Conservation (phyloP, 2,888 invertebrate species). For the Drosophila pegasa region DNA sequence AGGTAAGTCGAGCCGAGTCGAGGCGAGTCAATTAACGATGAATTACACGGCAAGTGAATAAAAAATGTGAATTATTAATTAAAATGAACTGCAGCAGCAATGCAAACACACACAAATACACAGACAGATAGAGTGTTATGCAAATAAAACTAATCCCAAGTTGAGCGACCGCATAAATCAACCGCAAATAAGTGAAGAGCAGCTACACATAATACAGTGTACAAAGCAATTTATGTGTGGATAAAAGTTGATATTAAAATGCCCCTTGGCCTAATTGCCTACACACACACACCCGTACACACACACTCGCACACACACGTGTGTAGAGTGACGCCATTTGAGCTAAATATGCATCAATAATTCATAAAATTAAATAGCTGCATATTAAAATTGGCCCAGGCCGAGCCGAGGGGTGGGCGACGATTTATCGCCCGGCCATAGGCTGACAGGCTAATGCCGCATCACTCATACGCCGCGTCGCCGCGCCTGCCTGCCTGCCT, state of each 20-base stretch:
- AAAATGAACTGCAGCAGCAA: constrained; percentile 63
- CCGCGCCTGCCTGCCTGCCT: constrained; percentile 8
- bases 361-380: constrained; percentile 73
- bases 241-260: constrained; percentile 30
- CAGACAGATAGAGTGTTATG: constrained; percentile 13
- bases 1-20: constrained; percentile 54
- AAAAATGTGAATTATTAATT: constrained; percentile 60
- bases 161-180: constrained; percentile 77
- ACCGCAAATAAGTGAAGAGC: constrained; percentile 59
- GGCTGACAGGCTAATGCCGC: constrained; percentile 45
- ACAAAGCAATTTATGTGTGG: constrained; percentile 26
- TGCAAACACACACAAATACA: constrained; percentile 9
- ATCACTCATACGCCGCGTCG: constrained; percentile 51
- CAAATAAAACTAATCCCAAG: constrained; percentile 71
- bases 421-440: constrained; percentile 22
- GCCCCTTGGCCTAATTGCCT: constrained; percentile 61
- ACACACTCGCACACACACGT: constrained; percentile 1
- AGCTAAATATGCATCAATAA: constrained; percentile 70
- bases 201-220: constrained; percentile 32
- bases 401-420: constrained; percentile 13
- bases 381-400: constrained; percentile 44
- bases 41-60: constrained; percentile 35
- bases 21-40: constrained; percentile 32
- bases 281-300: constrained; percentile 9
- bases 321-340: constrained; percentile 27